Evolutionary conservation across 2,888 invertebrate species (phyloP).

Genomic region (Serrognathus titanus): DNA sequence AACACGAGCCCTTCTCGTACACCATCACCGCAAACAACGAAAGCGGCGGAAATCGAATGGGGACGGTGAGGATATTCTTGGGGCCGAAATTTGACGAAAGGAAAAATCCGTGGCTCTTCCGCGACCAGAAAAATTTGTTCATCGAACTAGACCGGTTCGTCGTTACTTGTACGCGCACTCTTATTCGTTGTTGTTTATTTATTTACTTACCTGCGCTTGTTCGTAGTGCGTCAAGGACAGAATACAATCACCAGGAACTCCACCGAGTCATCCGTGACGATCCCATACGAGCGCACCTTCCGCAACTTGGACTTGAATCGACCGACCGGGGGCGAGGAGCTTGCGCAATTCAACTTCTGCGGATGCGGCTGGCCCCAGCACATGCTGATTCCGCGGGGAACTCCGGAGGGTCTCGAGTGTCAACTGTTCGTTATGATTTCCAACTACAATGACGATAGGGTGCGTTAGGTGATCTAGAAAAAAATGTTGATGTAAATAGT

Average conservation of each 20-base stretch:
- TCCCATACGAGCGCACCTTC: conserved; percentile 80
- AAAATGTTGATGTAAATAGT: too few species aligned
- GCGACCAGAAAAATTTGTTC: conserved; percentile 63
- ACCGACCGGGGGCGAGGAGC: conserved; percentile 55
- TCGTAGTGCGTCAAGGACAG: conserved; percentile 62
- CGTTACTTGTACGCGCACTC: conserved; percentile 54
- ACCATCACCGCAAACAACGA: conserved; percentile 48
- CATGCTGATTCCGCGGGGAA: conserved; percentile 74
- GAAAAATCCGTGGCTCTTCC: conserved; percentile 56
- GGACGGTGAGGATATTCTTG: conserved; percentile 68
- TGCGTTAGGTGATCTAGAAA: conserved; percentile 39
- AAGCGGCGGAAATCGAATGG: conserved; percentile 55
- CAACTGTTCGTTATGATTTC: conserved; percentile 77
- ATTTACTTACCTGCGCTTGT: background rate
- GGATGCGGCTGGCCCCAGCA: conserved; percentile 89
- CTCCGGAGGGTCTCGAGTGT: conserved; percentile 59
- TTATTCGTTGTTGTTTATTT: too few species aligned
- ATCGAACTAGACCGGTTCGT: conserved; percentile 73
- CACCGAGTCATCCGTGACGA: conserved; percentile 72
- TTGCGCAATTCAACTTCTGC: conserved; percentile 71
- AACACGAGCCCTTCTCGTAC: conserved; percentile 69
- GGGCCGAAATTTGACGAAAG: conserved; percentile 66
- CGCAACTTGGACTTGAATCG: conserved; percentile 62
- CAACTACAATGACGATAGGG: conserved; percentile 65
- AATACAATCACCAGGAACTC: conserved; percentile 67